Base-by-base conservation (phyloP, 53 echinoderm and acorn worm species). In the Echinometra lucunter region DNA sequence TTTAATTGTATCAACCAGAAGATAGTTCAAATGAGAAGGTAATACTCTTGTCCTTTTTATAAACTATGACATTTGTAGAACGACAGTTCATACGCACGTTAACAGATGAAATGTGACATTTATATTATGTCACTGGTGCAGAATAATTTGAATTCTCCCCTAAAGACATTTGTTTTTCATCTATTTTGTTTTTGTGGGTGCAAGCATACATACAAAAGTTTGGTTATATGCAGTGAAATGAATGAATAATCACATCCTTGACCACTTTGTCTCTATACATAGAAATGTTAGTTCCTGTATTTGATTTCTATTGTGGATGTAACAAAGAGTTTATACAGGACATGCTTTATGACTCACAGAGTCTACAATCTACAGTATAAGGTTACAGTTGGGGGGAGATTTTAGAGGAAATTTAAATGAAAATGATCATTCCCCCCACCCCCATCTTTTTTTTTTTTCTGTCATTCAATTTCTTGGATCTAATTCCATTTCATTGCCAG, bases 231-330 rank as follows among this genome's bases (percentile, higher is more conserved):
- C 23, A 30, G 10, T 38, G 38, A 81, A 40, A 49, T 85, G 30
- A 28, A n/a, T 83, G 28, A 25, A 83, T 45, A 28, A 45, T 49
- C 85, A 85, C n/a, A 85, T 85, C 85, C 85, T 25, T 85, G 85
- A 74, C 34, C 25, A 47, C 1, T 78, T 47, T 45, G 42, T 19
- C 28, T 85, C 45, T 4, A 45, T 49, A 85, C n/a, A 53, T 85
- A 7, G 30, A 15, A 49, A 49, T 49, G 17, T 85, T 13, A 49
- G 11, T 27, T 45, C 47, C 1, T 47, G 85, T 85, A n/a, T 49
- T 53, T 85, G 40, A 45, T 85, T 45, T 12, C 13, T 30, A 81
- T 0, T 78, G 4, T 78, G 18, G 78, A 72, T 72, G 72, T 8
- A 35, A 78, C 78, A 0, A 4, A 42, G 35, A 40, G 78, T 38